Conservation (phyloP, 2,113 vertebrate species). For the Osmerus eperlanus region DNA sequence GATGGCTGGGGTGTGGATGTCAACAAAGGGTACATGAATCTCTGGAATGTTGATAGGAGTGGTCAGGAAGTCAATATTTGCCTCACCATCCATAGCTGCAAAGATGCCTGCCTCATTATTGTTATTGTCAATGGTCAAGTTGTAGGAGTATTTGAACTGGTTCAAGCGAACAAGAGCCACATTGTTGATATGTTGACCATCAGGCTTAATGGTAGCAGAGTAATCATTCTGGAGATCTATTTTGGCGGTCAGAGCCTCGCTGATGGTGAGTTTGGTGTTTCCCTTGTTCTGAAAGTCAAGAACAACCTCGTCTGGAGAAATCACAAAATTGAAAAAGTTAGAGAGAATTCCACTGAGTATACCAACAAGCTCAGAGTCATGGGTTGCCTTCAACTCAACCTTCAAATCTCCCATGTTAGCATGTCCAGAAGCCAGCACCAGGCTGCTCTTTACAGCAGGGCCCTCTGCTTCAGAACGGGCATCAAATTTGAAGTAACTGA, state of each 20-base stretch:
- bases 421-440: conserved; percentile 70
- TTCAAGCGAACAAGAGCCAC: conserved; percentile 77
- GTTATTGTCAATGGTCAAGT: conserved; percentile 76
- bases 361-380: conserved; percentile 76
- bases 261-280: conserved; percentile 77
- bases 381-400: conserved; percentile 73
- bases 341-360: conserved; percentile 73
- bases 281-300: conserved; percentile 78
- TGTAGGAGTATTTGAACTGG: conserved; percentile 81
- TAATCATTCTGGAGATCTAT: conserved; percentile 87
- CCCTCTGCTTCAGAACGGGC: conserved; percentile 73
- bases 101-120: conserved; percentile 69
- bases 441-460: conserved; percentile 71
- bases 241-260: conserved; percentile 76
- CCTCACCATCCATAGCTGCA: conserved; percentile 76
- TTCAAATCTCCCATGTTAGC: conserved; percentile 69
- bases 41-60: conserved; percentile 80
- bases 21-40: conserved; percentile 69
- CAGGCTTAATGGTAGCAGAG: conserved; percentile 68
- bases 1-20: conserved; percentile 71
- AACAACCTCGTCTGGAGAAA: conserved; percentile 65
- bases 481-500: conserved; percentile 68
- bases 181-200: conserved; percentile 76
- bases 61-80: conserved; percentile 85
- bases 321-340: conserved; percentile 72